These are phyloP conservation scores for Masnerella sp. DNA, from an alignment of 2,888 invertebrate species.

Conservation along the genomic window DNA sequence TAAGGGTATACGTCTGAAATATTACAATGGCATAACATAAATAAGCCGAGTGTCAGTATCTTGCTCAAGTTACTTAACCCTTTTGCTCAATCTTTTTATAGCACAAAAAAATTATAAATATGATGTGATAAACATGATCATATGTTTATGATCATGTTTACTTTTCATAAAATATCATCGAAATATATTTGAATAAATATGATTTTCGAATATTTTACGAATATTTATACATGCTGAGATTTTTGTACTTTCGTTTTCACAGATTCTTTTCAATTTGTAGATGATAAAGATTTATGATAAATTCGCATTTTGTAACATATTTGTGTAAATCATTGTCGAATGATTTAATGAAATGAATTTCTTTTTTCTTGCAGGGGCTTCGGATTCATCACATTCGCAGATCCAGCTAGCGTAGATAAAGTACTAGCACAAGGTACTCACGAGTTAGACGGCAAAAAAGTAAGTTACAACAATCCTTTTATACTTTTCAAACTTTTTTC, in stretches of 20 bases:
- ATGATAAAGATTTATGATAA: too few relatives aligned
- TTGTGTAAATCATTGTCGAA: not conserved
- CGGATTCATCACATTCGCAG: constrained; percentile 99
- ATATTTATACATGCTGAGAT: too few relatives aligned
- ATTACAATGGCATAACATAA: constrained; percentile 5
- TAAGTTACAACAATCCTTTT: constrained; percentile 79
- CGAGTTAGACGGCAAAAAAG: constrained; percentile 99
- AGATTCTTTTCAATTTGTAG: too few relatives aligned
- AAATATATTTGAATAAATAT: too few relatives aligned
- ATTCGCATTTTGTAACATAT: too few relatives aligned
- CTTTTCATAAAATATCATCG: not conserved
- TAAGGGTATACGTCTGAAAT: constrained; percentile 3
- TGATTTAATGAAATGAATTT: constrained; percentile 7
- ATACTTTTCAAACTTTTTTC: constrained; percentile 48
- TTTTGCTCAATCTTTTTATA: too few relatives aligned
- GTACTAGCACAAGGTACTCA: constrained; percentile 98
- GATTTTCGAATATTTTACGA: too few relatives aligned
- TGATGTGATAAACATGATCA: not conserved
- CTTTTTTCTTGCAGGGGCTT: constrained; percentile 90
- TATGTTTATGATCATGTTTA: not conserved
- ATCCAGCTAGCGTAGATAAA: constrained; percentile 99
- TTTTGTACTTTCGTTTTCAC: too few relatives aligned
- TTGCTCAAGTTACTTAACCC: too few relatives aligned
- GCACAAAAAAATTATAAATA: too few relatives aligned
- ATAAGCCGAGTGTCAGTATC: not conserved